These are phyloP conservation scores for Eurystomus glaucurus DNA, from an alignment of 2,797 vertebrate genomes.

Conservation along the genomic window DNA sequence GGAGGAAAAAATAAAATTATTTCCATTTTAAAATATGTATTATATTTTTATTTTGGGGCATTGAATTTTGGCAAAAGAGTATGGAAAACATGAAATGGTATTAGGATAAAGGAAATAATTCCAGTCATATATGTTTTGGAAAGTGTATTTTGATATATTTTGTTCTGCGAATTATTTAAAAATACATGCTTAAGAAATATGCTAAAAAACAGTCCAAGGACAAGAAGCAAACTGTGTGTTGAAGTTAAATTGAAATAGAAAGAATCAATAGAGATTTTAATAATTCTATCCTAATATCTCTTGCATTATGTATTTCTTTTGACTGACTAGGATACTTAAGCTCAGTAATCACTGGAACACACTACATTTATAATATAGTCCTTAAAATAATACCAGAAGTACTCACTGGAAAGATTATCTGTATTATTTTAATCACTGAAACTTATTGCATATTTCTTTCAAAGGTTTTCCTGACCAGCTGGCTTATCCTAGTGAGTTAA, in stretches of 20 bases:
- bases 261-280: neutral
- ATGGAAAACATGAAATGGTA: neutral
- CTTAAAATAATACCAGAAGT: neutral
- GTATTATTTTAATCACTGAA: neutral
- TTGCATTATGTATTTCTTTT: neutral
- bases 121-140: neutral
- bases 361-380: neutral
- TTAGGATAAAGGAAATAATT: neutral
- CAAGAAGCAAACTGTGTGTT: neutral
- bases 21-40: neutral
- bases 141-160: neutral
- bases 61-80: neutral
- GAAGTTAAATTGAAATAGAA: neutral
- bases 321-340: neutral
- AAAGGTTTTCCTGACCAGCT: neutral
- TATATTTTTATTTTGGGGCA: neutral
- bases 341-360: neutral
- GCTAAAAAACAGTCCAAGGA: neutral
- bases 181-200: neutral
- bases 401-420: neutral
- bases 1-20: neutral
- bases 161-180: neutral
- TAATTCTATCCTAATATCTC: neutral
- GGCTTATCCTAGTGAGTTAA: neutral
- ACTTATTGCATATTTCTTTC: neutral